phyloP scores from a whole-genome alignment of 2,797 vertebrate species.

The Argyrosomus regius region DNA sequence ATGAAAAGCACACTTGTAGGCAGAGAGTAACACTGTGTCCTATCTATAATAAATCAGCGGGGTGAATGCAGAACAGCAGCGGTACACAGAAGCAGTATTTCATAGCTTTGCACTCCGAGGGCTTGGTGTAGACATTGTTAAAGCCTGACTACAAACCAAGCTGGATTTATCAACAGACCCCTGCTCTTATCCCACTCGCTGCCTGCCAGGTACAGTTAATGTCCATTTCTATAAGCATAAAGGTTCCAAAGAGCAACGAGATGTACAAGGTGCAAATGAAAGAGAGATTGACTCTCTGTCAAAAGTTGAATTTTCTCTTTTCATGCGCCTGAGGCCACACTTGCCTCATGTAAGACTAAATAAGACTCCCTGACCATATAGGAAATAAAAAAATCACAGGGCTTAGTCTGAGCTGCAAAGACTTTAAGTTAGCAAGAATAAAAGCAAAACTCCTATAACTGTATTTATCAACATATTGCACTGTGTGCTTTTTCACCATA shows the following conservation, averaged over 20 bases:
- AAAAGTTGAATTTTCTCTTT: slow-evolving; percentile 37
- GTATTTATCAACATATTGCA: slow-evolving; percentile 15
- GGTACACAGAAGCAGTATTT: slow-evolving; percentile 31
- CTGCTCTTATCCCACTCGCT: slow-evolving; percentile 51
- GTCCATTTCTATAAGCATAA: slow-evolving; percentile 52
- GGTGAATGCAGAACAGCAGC: slow-evolving; percentile 44
- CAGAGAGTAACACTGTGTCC: slow-evolving; percentile 30
- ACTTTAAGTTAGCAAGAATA: slow-evolving; percentile 43
- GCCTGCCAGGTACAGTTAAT: slow-evolving; percentile 50
- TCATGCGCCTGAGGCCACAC: slow-evolving; percentile 39
- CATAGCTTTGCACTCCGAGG: slow-evolving; percentile 32
- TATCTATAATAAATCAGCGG: slow-evolving; percentile 58
- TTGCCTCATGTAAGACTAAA: slow-evolving; percentile 52
- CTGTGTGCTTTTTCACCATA: slow-evolving; percentile 24
- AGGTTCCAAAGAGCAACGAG: slow-evolving; percentile 43
- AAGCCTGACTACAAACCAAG: slow-evolving; percentile 35
- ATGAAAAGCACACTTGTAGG: slow-evolving; percentile 33
- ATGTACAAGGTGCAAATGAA: slow-evolving; percentile 57
- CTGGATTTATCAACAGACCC: slow-evolving; percentile 51
- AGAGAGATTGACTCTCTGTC: slow-evolving; percentile 36
- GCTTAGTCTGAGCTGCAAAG: slow-evolving; percentile 16
- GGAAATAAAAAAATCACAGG: slow-evolving; percentile 23
- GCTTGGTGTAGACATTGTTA: slow-evolving; percentile 51
- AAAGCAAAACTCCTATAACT: slow-evolving; percentile 31
- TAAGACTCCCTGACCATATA: slow-evolving; percentile 46